phyloP scores from a whole-genome alignment of 2,888 invertebrate genomes.

The Amiota minor region DNA sequence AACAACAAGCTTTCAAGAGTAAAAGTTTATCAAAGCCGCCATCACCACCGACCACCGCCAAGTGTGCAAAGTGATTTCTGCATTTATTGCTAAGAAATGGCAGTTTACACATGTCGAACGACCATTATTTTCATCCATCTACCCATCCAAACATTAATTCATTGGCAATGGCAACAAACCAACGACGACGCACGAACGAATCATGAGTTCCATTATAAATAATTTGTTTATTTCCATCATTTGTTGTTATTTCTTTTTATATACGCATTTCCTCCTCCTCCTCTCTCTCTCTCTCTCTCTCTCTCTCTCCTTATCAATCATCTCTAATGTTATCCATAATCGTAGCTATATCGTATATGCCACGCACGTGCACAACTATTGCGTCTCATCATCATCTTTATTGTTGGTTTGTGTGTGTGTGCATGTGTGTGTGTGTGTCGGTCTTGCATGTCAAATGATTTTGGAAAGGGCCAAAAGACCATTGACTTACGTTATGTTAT shows the following conservation, averaged over 20 bases:
- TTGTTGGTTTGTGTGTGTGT: not conserved
- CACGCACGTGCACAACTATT: not conserved
- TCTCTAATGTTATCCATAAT: not conserved
- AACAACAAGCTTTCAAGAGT: not conserved
- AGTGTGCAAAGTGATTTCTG: constrained; percentile 24
- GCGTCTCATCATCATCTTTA: not conserved
- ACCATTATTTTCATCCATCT: not conserved
- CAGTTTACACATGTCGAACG: not conserved
- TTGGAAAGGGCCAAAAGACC: constrained; percentile 1
- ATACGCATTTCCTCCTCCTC: not conserved
- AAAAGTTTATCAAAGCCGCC: not conserved
- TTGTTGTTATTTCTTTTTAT: not conserved
- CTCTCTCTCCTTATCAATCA: too few species aligned
- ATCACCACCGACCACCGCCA: not conserved
- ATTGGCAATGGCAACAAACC: not conserved
- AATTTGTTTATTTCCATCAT: too few species aligned
- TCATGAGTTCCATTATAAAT: too few species aligned
- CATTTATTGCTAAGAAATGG: not conserved
- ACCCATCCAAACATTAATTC: not conserved
- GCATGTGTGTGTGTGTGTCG: not conserved
- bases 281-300: not conserved
- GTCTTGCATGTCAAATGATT: constrained; percentile 9
- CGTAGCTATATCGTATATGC: not conserved
- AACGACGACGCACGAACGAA: too few species aligned
- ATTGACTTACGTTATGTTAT: too few species aligned